Evolutionary conservation across 1,140 invertebrate genomes (phyloP).

Genomic region (Euwallacea similis): DNA sequence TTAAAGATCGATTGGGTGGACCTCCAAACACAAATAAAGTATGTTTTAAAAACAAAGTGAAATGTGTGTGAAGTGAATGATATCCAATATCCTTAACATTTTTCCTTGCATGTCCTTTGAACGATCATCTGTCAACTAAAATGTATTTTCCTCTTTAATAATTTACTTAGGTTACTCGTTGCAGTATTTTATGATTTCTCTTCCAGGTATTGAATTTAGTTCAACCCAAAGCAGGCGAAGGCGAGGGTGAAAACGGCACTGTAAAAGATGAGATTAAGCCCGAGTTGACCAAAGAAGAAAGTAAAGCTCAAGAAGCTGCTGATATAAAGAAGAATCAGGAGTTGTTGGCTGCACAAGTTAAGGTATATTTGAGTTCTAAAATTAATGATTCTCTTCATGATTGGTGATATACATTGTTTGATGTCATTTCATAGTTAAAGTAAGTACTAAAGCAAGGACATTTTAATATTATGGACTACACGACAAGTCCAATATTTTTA

Average conservation of each 20-base stretch:
- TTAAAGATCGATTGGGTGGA: constrained; percentile 58
- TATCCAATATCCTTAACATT: too few relatives aligned
- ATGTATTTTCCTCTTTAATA: too few relatives aligned
- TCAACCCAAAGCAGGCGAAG: constrained; percentile 57
- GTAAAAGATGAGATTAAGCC: constrained; percentile 38
- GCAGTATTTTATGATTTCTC: background rate
- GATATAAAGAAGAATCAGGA: constrained; percentile 67
- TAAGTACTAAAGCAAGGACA: too few relatives aligned
- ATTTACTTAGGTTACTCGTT: background rate
- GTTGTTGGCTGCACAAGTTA: constrained; percentile 63
- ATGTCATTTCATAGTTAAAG: too few relatives aligned
- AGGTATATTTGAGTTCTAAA: constrained; percentile 18
- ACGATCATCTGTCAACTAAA: too few relatives aligned
- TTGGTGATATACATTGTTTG: too few relatives aligned
- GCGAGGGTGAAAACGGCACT: constrained; percentile 48
- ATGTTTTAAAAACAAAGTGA: constrained; percentile 4
- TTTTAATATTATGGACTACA: too few relatives aligned
- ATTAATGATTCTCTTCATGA: too few relatives aligned
- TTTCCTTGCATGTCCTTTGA: too few relatives aligned
- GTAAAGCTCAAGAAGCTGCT: constrained; percentile 57
- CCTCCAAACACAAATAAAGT: constrained; percentile 56
- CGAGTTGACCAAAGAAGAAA: constrained; percentile 43
- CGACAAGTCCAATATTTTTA: background rate
- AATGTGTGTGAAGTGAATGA: background rate
- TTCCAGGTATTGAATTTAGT: constrained; percentile 53